Base-by-base conservation (phyloP, 2,888 invertebrate genomes). In the Drosophila greeni region DNA sequence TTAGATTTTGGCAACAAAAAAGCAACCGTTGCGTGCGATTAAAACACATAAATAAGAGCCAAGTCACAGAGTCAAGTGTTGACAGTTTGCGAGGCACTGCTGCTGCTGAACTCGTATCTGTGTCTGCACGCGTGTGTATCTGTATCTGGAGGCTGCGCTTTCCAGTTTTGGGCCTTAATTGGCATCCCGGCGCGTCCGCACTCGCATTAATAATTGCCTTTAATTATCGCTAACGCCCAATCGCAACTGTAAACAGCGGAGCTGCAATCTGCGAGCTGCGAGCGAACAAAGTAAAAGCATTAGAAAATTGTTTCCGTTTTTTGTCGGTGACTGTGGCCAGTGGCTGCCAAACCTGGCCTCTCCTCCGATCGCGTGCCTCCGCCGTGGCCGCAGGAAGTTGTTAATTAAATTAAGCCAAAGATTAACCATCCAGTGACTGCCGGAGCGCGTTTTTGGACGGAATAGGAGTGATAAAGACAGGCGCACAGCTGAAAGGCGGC, bases 221-320 rank as follows among this genome's bases (percentile, higher is more conserved):
- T 84, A 87, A 86, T 86, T 86, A 86, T 86, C 86, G 71, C 85
- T 76, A 77, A 84, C 86, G 86, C 84, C 86, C 85, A 84, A 87
- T 87, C 86, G 78, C 75, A 62, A 68, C 71, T 31, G 45, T 40
- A 60, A 47, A 47, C 52, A 34, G 64, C 34, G 5, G 12, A 26
- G 61, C 49, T n/a, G 58, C 40, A 43, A 34, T 42, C 39, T 55
- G 24, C 18, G 29, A 29, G 11, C 24, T 26, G 42, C 11, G 42
- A 42, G 45, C 37, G 62, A 67, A 72, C 80, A 47, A 47, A 47
- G 45, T 47, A 47, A 47, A 47, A 47, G 71, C 56, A 73, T 71
- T 82, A 68, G 69, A 66, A 80, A 84, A 82, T 76, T 71, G 75
- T 81, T 82, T 84, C 81, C 81, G 84, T 82, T 77, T 76, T 26